phyloP scores from a whole-genome alignment of 2,888 invertebrate genomes.

The Cinara cedri region DNA sequence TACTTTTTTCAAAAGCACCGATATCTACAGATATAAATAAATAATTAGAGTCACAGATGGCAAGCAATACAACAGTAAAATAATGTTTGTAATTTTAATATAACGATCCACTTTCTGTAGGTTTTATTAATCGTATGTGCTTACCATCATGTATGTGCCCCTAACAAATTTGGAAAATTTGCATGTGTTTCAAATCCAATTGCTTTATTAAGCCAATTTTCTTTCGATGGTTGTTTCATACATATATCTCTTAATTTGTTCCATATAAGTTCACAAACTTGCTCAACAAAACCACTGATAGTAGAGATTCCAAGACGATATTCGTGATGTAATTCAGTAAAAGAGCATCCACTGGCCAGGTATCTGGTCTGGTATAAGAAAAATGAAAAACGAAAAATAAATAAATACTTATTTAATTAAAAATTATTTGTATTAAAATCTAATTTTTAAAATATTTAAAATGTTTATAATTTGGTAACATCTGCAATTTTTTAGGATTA shows the following conservation, averaged over 20 bases:
- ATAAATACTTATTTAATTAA: too few species aligned
- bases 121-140: neutral
- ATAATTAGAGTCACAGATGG: constrained; percentile 55
- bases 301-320: constrained; percentile 12
- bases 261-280: too few species aligned
- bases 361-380: too few species aligned
- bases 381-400: too few species aligned
- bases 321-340: constrained; percentile 10
- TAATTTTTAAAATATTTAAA: too few species aligned
- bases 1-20: constrained; percentile 48
- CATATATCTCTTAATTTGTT: too few species aligned
- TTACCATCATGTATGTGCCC: neutral
- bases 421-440: too few species aligned
- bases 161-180: neutral
- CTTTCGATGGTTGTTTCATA: constrained; percentile 1
- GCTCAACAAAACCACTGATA: neutral
- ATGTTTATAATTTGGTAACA: too few species aligned
- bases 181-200: neutral
- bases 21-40: constrained; percentile 54
- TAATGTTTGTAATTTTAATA: too few species aligned
- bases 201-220: neutral
- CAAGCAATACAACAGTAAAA: constrained; percentile 36
- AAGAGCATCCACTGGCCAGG: constrained; percentile 15
- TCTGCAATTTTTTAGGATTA: constrained; percentile 32
- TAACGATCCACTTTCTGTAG: too few species aligned